phyloP scores from a whole-genome alignment of 2,113 vertebrate genomes.

The Trinectes maculatus region DNA sequence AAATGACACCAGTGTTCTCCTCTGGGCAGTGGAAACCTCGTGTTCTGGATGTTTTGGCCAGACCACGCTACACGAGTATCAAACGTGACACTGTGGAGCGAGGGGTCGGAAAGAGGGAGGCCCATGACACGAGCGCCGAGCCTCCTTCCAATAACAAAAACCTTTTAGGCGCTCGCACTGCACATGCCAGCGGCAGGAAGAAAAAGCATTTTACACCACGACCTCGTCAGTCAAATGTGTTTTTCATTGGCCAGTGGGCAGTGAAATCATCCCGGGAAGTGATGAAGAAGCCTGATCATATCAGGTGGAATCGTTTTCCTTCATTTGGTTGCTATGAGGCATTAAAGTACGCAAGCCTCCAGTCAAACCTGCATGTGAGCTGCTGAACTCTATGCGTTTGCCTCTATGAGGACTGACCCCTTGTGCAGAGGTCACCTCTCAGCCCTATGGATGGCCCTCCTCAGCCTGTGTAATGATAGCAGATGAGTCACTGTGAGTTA shows the following conservation, averaged over 20 bases:
- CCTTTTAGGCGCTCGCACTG: conserved; percentile 5
- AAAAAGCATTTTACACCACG: conserved; percentile 16
- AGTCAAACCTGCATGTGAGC: conserved; percentile 8
- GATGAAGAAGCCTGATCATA: conserved; percentile 8
- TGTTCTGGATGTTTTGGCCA: conserved; percentile 62
- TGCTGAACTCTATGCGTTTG: conserved; percentile 1
- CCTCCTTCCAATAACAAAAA: conserved; percentile 58
- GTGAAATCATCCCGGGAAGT: neutral
- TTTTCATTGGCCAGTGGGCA: conserved; percentile 12
- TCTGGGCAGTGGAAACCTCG: conserved; percentile 55
- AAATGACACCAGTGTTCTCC: conserved; percentile 46
- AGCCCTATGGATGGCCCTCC: conserved; percentile 5
- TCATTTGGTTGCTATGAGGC: conserved; percentile 16
- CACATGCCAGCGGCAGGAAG: conserved; percentile 9
- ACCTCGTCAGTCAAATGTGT: conserved; percentile 1
- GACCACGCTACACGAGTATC: conserved; percentile 30
- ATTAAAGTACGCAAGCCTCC: neutral
- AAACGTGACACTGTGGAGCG: conserved; percentile 54
- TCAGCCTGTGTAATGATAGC: conserved; percentile 39
- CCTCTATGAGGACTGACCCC: neutral
- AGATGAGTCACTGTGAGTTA: conserved; percentile 54
- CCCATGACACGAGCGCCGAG: conserved; percentile 23
- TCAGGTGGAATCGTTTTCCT: conserved; percentile 6
- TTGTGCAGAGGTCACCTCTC: conserved; percentile 11
- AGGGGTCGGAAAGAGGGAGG: conserved; percentile 44